Evolutionary conservation across 2,113 vertebrate species (phyloP).

Genomic region (Trogon melanurus): DNA sequence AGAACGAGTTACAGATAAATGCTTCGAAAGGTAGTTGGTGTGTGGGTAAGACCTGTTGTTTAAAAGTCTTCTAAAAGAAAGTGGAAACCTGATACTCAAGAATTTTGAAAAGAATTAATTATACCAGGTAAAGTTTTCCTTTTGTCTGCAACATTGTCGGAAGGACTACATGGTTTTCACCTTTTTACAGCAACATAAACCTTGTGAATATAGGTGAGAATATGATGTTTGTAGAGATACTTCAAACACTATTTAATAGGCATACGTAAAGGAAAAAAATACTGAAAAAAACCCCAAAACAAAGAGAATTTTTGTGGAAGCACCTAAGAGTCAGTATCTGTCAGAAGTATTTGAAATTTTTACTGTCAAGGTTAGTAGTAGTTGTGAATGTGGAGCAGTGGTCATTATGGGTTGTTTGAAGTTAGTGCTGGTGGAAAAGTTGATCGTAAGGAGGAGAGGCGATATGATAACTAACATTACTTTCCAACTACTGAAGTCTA

Average conservation of each 20-base stretch:
- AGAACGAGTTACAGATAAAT: not conserved
- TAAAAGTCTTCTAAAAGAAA: not conserved
- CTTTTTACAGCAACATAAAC: not conserved
- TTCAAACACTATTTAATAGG: not conserved
- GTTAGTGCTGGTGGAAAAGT: not conserved
- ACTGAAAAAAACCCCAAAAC: not conserved
- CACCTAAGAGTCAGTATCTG: not conserved
- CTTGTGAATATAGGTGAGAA: not conserved
- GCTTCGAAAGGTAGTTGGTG: not conserved
- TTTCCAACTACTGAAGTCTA: not conserved
- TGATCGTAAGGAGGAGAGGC: not conserved
- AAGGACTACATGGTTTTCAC: not conserved
- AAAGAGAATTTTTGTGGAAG: not conserved
- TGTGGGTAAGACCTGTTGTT: not conserved
- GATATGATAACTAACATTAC: rapidly evolving
- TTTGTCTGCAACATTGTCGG: not conserved
- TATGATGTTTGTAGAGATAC: not conserved
- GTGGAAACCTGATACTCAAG: not conserved
- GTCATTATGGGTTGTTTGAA: not conserved
- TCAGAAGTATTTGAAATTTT: not conserved
- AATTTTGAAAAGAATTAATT: not conserved
- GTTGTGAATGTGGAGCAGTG: not conserved
- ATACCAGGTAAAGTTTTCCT: not conserved
- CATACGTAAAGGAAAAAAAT: not conserved
- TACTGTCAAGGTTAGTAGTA: not conserved